A percentile compares a stretch with the other conserved stretches of the same genome.
Conservation (phyloP, 23 tunicate species). For the Trididemnum miniatum region DNA sequence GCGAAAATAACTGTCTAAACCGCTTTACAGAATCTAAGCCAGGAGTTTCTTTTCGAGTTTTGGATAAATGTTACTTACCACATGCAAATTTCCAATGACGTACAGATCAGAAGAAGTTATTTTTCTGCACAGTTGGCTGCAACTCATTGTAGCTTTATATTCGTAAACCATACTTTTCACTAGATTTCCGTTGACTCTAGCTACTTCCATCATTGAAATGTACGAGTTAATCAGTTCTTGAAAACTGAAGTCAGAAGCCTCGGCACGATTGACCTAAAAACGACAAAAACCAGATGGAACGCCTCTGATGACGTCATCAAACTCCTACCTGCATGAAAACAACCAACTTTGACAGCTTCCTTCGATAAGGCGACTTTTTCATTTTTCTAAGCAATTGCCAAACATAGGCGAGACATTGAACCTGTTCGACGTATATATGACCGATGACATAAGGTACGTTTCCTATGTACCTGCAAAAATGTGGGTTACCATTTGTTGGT, state of each 20-base stretch:
- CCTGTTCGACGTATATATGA: conserved; percentile 59
- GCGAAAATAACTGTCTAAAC: too few relatives aligned
- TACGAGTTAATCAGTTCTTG: conserved; percentile 76
- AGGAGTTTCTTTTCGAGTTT: too few relatives aligned
- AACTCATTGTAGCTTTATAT: conserved; percentile 48
- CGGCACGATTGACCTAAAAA: conserved; percentile 70
- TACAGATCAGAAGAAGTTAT: conserved; percentile 62
- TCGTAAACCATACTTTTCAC: conserved; percentile 55
- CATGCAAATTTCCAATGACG: conserved; percentile 77
- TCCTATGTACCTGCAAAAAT: conserved; percentile 61
- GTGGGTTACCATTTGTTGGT: too few relatives aligned
- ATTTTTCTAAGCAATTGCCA: conserved; percentile 67
- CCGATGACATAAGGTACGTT: conserved; percentile 60
- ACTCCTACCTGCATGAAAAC: conserved; percentile 57
- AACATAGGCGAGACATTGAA: conserved; percentile 67
- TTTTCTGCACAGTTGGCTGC: conserved; percentile 50
- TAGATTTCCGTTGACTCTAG: conserved; percentile 59
- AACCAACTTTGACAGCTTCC: conserved; percentile 50
- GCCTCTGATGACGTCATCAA: too few relatives aligned
- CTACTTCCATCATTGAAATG: conserved; percentile 81
- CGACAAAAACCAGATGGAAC: not conserved
- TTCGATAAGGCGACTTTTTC: conserved; percentile 30
- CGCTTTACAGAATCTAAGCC: too few relatives aligned
- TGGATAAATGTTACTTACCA: conserved; percentile 72
- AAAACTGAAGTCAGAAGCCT: conserved; percentile 76